Percentiles rank a stretch among this genome's conserved stretches.
phyloP scores from a whole-genome alignment of 2,888 invertebrate species.

The Tachina fera region DNA sequence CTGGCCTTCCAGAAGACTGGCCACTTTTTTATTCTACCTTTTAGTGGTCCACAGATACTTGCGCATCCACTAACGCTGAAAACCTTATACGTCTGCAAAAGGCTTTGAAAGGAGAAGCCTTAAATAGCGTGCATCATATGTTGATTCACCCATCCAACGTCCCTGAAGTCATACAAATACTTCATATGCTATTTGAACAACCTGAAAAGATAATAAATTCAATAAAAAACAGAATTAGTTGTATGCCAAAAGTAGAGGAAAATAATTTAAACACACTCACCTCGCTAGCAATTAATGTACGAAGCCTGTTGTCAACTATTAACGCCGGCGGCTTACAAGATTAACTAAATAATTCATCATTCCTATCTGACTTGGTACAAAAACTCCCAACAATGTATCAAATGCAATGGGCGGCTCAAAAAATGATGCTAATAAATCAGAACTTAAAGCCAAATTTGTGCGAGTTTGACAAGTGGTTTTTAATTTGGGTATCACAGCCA shows the following conservation, averaged over 20 bases:
- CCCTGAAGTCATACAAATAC: too few relatives aligned
- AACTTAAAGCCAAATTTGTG: slow-evolving; percentile 1
- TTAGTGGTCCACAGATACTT: not conserved
- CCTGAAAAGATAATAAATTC: too few relatives aligned
- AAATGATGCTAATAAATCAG: not conserved
- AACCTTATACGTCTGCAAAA: not conserved
- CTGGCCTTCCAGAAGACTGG: too few relatives aligned
- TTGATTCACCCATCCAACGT: too few relatives aligned
- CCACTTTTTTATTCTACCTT: too few relatives aligned
- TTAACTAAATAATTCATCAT: not conserved
- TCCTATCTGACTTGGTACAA: not conserved
- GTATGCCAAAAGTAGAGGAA: not conserved
- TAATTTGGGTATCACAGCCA: not conserved
- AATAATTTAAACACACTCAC: not conserved
- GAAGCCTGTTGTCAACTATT: too few relatives aligned
- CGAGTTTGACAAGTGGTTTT: not conserved
- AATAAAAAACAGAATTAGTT: not conserved
- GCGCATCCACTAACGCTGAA: not conserved
- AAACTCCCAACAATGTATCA: not conserved
- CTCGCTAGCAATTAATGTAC: not conserved
- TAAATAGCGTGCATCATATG: too few relatives aligned
- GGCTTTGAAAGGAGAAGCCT: not conserved
- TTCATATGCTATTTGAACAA: too few relatives aligned
- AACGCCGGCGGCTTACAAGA: too few relatives aligned
- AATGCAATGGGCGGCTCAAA: not conserved